Conservation (phyloP, 2,113 vertebrate genomes). For the Phalacrocorax brasilianus region DNA sequence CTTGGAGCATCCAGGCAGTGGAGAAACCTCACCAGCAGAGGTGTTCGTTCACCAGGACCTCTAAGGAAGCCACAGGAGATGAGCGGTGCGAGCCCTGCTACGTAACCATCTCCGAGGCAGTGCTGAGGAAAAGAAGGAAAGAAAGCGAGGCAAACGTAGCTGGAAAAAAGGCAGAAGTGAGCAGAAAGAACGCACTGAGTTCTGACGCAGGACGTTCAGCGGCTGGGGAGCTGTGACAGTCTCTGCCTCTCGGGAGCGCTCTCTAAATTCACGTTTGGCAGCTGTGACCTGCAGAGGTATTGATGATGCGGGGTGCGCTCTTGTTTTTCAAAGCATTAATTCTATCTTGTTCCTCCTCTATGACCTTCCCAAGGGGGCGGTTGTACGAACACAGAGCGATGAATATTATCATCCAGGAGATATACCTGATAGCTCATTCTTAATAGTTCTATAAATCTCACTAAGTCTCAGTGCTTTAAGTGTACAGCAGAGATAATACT, state of each 20-base stretch:
- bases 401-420: conserved; percentile 25
- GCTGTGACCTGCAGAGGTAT: not conserved
- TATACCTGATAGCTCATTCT: conserved; percentile 1
- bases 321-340: conserved; percentile 3
- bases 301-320: not conserved
- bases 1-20: not conserved
- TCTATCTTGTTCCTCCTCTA: not conserved
- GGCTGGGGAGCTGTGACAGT: not conserved
- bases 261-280: not conserved
- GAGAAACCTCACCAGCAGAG: not conserved
- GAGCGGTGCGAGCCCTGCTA: not conserved
- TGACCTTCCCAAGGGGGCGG: not conserved
- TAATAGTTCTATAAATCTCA: conserved; percentile 44
- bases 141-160: accelerated
- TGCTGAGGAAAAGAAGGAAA: not conserved
- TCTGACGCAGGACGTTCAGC: accelerated
- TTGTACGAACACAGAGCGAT: not conserved
- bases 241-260: not conserved
- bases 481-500: not conserved
- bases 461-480: not conserved
- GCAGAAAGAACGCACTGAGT: not conserved
- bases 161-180: not conserved
- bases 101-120: not conserved
- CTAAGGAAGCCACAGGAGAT: not conserved
- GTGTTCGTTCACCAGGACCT: not conserved